A percentile compares a stretch with the other conserved stretches of the same genome.
Conservation (phyloP, 2,888 invertebrate species). For the Dryococelus australis region DNA sequence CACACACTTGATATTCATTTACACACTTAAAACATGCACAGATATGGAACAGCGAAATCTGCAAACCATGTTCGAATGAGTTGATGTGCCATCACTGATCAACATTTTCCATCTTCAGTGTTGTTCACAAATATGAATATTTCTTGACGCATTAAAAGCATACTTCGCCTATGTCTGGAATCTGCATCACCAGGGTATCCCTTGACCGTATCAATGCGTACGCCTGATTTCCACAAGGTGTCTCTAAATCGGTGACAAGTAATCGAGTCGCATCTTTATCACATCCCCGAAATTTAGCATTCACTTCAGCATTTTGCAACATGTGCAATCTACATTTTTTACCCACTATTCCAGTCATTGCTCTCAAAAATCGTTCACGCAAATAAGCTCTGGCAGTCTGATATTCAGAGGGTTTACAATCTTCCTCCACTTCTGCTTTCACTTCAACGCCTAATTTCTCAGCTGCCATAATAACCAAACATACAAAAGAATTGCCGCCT, state of each 20-base stretch:
- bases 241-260: not conserved
- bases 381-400: not conserved
- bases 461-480: too few species aligned
- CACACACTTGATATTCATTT: too few species aligned
- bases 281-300: not conserved
- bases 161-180: not conserved
- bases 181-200: not conserved
- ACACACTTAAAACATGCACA: too few species aligned
- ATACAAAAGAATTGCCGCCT: too few species aligned
- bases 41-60: too few species aligned
- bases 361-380: not conserved
- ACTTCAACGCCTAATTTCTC: not conserved
- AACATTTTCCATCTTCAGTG: too few species aligned
- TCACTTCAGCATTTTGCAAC: not conserved
- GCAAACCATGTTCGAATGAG: too few species aligned
- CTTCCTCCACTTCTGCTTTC: not conserved
- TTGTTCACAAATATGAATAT: too few species aligned
- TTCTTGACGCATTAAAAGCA: not conserved
- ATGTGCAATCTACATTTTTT: not conserved
- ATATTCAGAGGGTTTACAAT: not conserved
- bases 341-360: not conserved
- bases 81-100: too few species aligned
- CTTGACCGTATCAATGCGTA: not conserved
- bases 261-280: not conserved
- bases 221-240: not conserved